phyloP scores from a whole-genome alignment of 2,888 invertebrate species.

The Athripsodes cinereus region DNA sequence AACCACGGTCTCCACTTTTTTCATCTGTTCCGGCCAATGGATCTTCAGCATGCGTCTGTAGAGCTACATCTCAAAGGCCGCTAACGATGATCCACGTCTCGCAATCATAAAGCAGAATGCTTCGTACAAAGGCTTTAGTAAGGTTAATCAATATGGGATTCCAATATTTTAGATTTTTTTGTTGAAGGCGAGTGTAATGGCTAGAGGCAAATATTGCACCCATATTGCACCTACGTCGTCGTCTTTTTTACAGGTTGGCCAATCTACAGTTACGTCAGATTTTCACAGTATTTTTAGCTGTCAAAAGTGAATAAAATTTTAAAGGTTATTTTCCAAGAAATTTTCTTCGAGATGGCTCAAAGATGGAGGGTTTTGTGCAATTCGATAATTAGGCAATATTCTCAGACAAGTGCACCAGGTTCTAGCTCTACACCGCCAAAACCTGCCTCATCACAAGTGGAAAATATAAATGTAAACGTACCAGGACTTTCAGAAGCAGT shows the following conservation, averaged over 20 bases:
- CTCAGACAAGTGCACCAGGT: slow-evolving; percentile 15
- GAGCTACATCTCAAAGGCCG: no score
- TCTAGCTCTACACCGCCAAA: neutral
- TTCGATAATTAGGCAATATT: slow-evolving; percentile 8
- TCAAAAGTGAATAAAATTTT: neutral
- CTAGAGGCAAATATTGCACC: no score
- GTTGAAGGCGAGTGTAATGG: no score
- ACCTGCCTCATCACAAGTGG: slow-evolving; percentile 28
- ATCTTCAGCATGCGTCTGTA: no score
- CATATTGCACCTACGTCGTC: no score
- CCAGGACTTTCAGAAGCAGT: slow-evolving; percentile 59
- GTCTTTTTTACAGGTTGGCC: neutral
- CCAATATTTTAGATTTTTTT: no score
- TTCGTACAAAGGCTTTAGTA: no score
- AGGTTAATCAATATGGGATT: no score
- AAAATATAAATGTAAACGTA: slow-evolving; percentile 38
- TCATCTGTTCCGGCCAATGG: no score
- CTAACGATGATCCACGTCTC: no score
- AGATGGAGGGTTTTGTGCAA: slow-evolving; percentile 10
- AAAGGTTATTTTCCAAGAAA: neutral
- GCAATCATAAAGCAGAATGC: no score
- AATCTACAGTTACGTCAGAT: slow-evolving; percentile 6
- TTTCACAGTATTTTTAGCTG: neutral
- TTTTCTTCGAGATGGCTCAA: slow-evolving; percentile 11
- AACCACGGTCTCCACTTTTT: no score